A percentile compares a stretch with the other conserved stretches of the same genome.
Conservation (phyloP, 2,888 invertebrate genomes). For the Philonicus albiceps region DNA sequence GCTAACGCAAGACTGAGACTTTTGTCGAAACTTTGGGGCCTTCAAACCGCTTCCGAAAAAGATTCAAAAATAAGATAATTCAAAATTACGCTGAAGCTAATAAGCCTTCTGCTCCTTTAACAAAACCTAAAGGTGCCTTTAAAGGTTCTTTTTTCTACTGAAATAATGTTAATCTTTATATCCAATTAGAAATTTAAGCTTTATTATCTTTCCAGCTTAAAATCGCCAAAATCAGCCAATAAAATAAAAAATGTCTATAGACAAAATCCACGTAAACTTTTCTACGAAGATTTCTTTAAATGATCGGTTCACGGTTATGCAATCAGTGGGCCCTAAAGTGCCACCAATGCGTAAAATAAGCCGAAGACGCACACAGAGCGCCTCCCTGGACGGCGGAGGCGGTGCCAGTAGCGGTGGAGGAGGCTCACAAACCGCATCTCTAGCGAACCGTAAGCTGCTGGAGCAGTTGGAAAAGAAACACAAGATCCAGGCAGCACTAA, state of each 20-base stretch:
- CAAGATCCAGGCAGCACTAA: constrained; percentile 60
- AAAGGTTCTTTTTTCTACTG: no score
- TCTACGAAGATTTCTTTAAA: constrained; percentile 64
- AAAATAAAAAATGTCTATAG: constrained; percentile 49
- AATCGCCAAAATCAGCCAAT: not conserved
- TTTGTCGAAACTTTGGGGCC: not conserved
- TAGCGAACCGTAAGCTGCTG: constrained; percentile 59
- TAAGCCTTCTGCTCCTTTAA: not conserved
- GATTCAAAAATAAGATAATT: not conserved
- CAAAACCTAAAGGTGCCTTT: not conserved
- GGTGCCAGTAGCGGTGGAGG: not conserved
- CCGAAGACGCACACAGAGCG: constrained; percentile 53
- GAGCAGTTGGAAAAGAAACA: constrained; percentile 61
- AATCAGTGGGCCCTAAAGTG: constrained; percentile 50
- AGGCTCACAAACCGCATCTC: constrained; percentile 50
- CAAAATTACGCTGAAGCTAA: no score
- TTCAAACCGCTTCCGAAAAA: not conserved
- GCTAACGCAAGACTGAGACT: not conserved
- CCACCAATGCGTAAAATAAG: constrained; percentile 38
- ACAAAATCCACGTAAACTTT: constrained; percentile 60
- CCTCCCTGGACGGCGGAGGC: constrained; percentile 19
- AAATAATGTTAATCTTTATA: not conserved
- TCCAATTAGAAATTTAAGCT: not conserved
- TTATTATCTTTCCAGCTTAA: constrained; percentile 16
- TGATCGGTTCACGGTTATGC: constrained; percentile 63